These are phyloP conservation scores for Margaritifera margaritifera DNA, from an alignment of 2,888 invertebrate genomes.

Conservation along the genomic window DNA sequence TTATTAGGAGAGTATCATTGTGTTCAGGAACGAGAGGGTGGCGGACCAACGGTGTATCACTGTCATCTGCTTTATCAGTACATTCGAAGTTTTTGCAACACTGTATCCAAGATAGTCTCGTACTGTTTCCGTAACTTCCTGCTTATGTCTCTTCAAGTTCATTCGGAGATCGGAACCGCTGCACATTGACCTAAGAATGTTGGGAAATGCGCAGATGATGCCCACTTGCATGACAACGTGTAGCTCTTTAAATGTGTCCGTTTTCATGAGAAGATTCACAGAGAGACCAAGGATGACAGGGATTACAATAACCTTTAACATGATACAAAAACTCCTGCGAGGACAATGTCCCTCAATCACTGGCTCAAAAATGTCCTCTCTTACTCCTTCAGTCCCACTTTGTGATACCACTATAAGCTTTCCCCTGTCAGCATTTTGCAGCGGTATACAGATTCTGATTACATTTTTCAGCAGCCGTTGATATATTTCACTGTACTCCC, in stretches of 20 bases:
- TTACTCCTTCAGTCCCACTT: constrained; percentile 7
- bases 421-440: constrained; percentile 8
- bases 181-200: constrained; percentile 30
- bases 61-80: too few relatives aligned
- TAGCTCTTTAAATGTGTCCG: constrained; percentile 31
- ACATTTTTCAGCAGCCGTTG: constrained; percentile 17
- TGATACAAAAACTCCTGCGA: constrained; percentile 9
- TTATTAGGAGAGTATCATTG: too few relatives aligned
- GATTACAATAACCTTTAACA: constrained; percentile 14
- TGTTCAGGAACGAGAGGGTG: too few relatives aligned
- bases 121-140: neutral
- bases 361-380: constrained; percentile 5
- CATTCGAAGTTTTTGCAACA: too few relatives aligned
- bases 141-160: constrained; percentile 2
- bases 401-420: constrained; percentile 10
- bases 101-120: constrained; percentile 1
- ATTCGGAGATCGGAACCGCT: neutral
- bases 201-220: constrained; percentile 39
- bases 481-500: constrained; percentile 19
- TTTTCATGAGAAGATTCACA: constrained; percentile 28
- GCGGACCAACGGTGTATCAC: too few relatives aligned
- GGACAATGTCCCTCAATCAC: constrained; percentile 12
- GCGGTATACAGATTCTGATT: constrained; percentile 6
- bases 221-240: constrained; percentile 36
- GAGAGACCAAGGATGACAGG: constrained; percentile 30